Base-by-base conservation (phyloP, 2,113 vertebrate genomes). In the Chloropsis cyanopogon region DNA sequence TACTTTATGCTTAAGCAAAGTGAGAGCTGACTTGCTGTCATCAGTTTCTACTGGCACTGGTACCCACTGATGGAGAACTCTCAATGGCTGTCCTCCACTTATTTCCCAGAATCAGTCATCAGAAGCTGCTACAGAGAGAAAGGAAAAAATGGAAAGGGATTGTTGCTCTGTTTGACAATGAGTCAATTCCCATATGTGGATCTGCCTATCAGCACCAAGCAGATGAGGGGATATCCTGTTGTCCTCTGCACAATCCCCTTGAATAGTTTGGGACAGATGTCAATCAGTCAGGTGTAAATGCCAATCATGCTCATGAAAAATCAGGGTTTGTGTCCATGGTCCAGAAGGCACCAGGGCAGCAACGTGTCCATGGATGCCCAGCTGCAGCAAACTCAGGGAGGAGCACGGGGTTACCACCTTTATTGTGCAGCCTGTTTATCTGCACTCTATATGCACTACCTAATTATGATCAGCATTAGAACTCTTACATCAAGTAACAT, bases 261-360 rank as follows among this genome's bases (percentile, higher is more conserved):
- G 44, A 86, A 68, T 12, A 61, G 53, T 53, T 33, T 52, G 41
- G 82, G 82, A 69, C 83, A 91, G 81, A 77, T 91, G 85, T 92
- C 95, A 96, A 75, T 95, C 82, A 96, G 92, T 41, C 91, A 81
- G n/a, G 33, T 82, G 79, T 88, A 89, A 89, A 83, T 28, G 46
- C 35, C 84, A 35, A 17, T 46, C 47, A 47, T 16, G 33, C 0
- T 17, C 7, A 0, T 82, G 80, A 73, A 96, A 91, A 94, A 90
- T 75, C 61, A 72, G 31, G 13, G 29, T 86, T 72, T 87, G 41
- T 37, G 28, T 29, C 80, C 24, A 5, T 1, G 25, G 86, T 44
- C 28, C 72, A 56, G 59, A 47, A 92, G 77, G 82, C 5, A 1
- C 61, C 86, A 39, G 39, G 31, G 68, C 3, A 13, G 68, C 56